Evolutionary conservation across 2,113 vertebrate genomes (phyloP), one percentile per base, ranked within the genome.

Genomic region (Malurus elegans): DNA sequence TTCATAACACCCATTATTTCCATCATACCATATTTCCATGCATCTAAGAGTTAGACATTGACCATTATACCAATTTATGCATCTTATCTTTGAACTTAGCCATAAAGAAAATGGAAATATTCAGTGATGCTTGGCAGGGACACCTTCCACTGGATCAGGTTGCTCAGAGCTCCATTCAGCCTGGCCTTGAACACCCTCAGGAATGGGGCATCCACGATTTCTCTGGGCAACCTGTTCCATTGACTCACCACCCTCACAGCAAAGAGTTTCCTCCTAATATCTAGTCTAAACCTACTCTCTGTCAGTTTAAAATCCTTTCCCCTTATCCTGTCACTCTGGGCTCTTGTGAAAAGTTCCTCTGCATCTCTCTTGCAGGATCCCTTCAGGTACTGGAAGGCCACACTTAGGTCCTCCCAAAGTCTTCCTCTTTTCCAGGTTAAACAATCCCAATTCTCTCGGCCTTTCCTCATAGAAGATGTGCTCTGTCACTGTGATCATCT

Each of bases 151-250:
- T 45, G 4, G 4, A 9, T 4, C n/a, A 75, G 17, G 12, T 40
- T 69, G 10, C 47, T 61, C 29, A 40, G 20, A 54, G 29, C 5
- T 26, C 24, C 70, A 54, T 40, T 26, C 47, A 69, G 6, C 29
- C 62, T 34, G 20, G 29, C 14, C 12, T 61, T 34, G 54, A 48
- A 48, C 8, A 48, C 0, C 2, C 1, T 11, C 25, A 75, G 54
- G 12, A 2, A 40, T 14, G 8, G 18, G 6, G 14, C 61, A 61
- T 3, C n/a, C 20, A 28, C 44, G 48, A 0, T 4, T 48, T 42
- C 34, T 54, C 47, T 40, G n/a, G n/a, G 47, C 13, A 89, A 12
- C n/a, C 8, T 61, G n/a, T 42, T 18, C 14, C 21, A 42, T 12
- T 21, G 25, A 31, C 24, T 67, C 9, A 18, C 7, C 28, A n/a